Evolutionary conservation across 2,113 vertebrate species (phyloP).

Genomic region (Salvelinus alpinus): DNA sequence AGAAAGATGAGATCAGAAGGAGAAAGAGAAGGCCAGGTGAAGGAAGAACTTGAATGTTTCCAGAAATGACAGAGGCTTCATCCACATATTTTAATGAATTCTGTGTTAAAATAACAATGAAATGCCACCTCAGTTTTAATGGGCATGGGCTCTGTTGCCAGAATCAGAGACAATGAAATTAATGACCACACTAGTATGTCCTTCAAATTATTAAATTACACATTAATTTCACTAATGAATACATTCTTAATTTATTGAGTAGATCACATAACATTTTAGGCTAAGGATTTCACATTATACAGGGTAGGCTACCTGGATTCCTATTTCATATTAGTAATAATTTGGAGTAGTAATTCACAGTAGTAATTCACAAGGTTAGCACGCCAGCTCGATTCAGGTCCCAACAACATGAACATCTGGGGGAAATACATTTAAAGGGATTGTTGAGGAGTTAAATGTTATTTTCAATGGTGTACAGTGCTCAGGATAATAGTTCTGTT

Average conservation of each 20-base stretch:
- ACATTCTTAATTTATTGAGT: too few relatives aligned
- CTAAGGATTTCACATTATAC: too few relatives aligned
- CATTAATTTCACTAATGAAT: too few relatives aligned
- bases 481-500: not conserved
- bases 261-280: too few relatives aligned
- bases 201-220: not conserved
- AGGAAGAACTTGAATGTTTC: not conserved
- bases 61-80: not conserved
- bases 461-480: not conserved
- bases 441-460: not conserved
- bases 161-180: not conserved
- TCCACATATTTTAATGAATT: too few relatives aligned
- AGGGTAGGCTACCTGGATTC: too few relatives aligned
- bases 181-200: not conserved
- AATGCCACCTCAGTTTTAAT: too few relatives aligned
- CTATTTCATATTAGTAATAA: too few relatives aligned
- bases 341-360: too few relatives aligned
- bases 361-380: not conserved
- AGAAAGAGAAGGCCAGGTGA: not conserved
- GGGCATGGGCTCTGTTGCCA: too few relatives aligned
- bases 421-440: not conserved
- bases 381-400: not conserved
- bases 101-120: too few relatives aligned
- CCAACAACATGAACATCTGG: not conserved
- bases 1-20: slow-evolving; percentile 12